Conservation (phyloP, 2,888 invertebrate species). For the Malacosoma neustria region DNA sequence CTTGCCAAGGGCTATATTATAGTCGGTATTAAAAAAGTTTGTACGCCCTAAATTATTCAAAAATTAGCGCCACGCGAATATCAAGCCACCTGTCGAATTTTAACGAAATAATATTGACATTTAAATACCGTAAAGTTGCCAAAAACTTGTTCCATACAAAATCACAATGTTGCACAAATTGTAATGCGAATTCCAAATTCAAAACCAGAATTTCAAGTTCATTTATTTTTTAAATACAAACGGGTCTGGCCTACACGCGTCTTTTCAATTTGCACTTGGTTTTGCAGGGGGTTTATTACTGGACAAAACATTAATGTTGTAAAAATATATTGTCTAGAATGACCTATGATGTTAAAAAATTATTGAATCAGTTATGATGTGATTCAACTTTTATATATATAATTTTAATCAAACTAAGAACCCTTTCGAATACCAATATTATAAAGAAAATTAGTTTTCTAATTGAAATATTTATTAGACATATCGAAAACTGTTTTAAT, state of each 20-base stretch:
- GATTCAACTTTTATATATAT: too few species aligned
- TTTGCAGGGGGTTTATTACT: background rate
- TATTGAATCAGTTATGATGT: conserved; percentile 46
- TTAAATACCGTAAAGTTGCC: conserved; percentile 38
- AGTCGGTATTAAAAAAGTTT: too few species aligned
- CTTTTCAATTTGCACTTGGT: conserved; percentile 44
- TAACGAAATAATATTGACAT: conserved; percentile 30
- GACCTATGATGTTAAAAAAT: conserved; percentile 58
- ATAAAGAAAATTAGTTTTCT: too few species aligned
- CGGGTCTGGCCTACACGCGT: conserved; percentile 61
- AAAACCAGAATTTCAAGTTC: conserved; percentile 57
- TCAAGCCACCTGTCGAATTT: conserved; percentile 1
- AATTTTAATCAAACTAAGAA: too few species aligned
- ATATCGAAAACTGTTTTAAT: too few species aligned
- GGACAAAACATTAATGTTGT: conserved; percentile 10
- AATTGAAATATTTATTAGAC: too few species aligned
- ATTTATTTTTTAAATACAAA: conserved; percentile 23
- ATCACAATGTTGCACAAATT: conserved; percentile 56
- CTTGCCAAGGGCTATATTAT: too few species aligned
- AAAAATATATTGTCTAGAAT: conserved; percentile 51
- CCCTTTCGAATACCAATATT: too few species aligned
- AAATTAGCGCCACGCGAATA: conserved; percentile 6
- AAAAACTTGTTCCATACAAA: conserved; percentile 45
- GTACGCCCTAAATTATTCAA: too few species aligned
- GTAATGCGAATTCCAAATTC: conserved; percentile 23